These are phyloP conservation scores for Lasioglossum pauxillum DNA, from an alignment of 2,888 invertebrate genomes.

Conservation along the genomic window DNA sequence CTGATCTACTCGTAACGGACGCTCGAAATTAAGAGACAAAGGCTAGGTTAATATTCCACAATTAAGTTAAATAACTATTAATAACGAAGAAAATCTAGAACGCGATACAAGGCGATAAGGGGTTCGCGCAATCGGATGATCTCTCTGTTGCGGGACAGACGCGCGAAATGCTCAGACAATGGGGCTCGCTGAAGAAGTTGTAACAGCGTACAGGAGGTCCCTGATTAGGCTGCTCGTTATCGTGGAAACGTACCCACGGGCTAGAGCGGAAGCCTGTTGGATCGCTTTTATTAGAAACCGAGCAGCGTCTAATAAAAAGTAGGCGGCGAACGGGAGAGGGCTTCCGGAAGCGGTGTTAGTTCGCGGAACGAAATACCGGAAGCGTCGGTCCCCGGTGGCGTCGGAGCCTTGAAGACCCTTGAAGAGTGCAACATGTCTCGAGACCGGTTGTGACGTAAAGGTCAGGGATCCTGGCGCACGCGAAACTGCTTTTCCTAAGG, in stretches of 20 bases:
- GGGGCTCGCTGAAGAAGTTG: background rate
- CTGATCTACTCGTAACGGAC: background rate
- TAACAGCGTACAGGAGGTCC: background rate
- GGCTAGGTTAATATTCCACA: background rate
- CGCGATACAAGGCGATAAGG: background rate
- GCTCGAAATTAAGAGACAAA: background rate
- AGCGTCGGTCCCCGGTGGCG: constrained; percentile 37
- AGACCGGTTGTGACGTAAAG: constrained; percentile 76
- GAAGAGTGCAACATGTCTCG: background rate
- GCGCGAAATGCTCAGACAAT: background rate
- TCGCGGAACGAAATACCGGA: constrained; percentile 64
- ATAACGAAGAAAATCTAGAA: background rate
- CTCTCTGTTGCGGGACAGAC: background rate
- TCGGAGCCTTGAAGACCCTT: constrained; percentile 36
- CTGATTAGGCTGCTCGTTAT: background rate
- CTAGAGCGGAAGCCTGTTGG: background rate
- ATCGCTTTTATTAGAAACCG: constrained; percentile 27
- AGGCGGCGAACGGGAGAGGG: background rate
- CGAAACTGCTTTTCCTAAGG: constrained; percentile 59
- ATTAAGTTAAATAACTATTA: background rate
- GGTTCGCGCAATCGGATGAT: background rate
- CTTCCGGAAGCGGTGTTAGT: constrained; percentile 48
- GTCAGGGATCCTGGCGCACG: constrained; percentile 61
- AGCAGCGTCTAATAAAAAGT: constrained; percentile 19
- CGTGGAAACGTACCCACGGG: background rate